These are phyloP conservation scores for Tetragonisca angustula DNA, from an alignment of 2,888 invertebrate genomes.

Conservation along the genomic window DNA sequence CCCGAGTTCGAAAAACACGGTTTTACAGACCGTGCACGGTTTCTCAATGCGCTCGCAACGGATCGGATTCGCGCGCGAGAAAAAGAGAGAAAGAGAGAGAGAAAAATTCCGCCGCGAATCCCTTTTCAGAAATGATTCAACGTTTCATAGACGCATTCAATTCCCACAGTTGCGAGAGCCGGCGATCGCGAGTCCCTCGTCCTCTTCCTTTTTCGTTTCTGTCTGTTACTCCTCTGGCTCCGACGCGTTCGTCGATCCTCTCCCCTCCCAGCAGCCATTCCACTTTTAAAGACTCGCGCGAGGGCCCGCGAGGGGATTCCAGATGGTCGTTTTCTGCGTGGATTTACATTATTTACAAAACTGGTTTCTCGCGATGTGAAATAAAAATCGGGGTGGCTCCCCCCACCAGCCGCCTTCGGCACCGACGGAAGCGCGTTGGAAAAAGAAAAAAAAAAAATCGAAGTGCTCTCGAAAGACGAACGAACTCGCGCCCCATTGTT, in stretches of 20 bases:
- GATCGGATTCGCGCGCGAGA: too few species aligned
- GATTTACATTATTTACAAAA: constrained; percentile 81
- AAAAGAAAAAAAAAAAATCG: constrained; percentile 19
- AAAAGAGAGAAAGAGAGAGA: too few species aligned
- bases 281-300: constrained; percentile 71
- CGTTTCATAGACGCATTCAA: constrained; percentile 31
- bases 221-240: background rate
- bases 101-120: background rate
- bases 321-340: constrained; percentile 70
- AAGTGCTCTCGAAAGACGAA: constrained; percentile 45
- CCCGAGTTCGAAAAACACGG: background rate
- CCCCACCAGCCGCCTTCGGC: constrained; percentile 56
- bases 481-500: constrained; percentile 37
- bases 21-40: background rate
- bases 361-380: constrained; percentile 78
- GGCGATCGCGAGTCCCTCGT: constrained; percentile 33
- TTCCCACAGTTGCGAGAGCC: constrained; percentile 45
- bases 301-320: constrained; percentile 47
- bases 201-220: constrained; percentile 11
- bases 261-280: constrained; percentile 55
- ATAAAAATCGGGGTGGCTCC: constrained; percentile 75
- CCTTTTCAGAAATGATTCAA: constrained; percentile 33
- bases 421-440: constrained; percentile 43
- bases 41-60: background rate
- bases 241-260: constrained; percentile 1